These are phyloP conservation scores for Notarius lentiginosus DNA, from an alignment of 2,113 vertebrate genomes.

Conservation along the genomic window DNA sequence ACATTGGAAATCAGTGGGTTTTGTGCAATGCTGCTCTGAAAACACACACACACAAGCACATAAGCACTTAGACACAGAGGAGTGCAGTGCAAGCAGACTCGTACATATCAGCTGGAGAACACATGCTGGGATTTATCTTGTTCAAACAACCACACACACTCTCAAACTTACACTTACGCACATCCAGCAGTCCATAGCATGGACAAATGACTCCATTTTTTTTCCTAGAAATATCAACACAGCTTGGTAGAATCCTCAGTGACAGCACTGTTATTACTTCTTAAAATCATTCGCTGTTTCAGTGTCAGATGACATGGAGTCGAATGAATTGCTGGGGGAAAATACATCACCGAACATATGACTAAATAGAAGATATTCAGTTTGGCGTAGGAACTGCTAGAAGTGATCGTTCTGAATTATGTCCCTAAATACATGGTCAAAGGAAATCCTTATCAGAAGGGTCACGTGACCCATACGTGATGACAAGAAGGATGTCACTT, in stretches of 20 bases:
- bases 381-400: background rate
- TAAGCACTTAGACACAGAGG: slow-evolving; percentile 9
- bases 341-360: background rate
- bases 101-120: slow-evolving; percentile 15
- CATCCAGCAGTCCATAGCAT: background rate
- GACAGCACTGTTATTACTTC: background rate
- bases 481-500: background rate
- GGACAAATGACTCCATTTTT: background rate
- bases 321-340: background rate
- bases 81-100: slow-evolving; percentile 17
- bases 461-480: background rate
- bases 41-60: background rate
- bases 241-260: background rate
- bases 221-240: background rate
- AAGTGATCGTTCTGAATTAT: background rate
- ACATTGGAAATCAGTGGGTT: slow-evolving; percentile 28
- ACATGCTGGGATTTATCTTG: slow-evolving; percentile 17
- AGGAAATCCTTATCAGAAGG: background rate
- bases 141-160: slow-evolving; percentile 12
- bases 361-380: background rate
- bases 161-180: background rate
- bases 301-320: background rate
- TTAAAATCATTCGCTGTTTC: background rate
- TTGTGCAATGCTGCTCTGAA: slow-evolving; percentile 7
- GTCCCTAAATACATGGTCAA: background rate